Conservation (phyloP, 2,113 vertebrate species). For the Oreochromis tanganicae region DNA sequence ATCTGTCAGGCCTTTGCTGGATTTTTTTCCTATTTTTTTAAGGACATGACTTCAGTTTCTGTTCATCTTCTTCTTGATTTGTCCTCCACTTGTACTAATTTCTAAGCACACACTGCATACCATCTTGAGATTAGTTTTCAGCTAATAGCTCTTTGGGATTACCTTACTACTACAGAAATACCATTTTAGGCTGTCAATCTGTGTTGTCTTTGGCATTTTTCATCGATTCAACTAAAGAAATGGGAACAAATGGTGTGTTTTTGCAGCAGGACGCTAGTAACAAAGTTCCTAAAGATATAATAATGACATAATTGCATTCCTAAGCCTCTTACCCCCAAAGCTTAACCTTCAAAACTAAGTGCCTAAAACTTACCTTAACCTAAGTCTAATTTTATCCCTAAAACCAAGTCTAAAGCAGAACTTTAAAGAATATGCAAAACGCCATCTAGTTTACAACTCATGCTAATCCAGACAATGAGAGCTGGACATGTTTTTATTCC, state of each 20-base stretch:
- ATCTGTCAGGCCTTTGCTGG: neutral
- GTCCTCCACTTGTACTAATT: neutral
- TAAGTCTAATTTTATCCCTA: neutral
- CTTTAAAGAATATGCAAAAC: neutral
- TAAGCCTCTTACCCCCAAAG: neutral
- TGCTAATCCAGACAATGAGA: neutral
- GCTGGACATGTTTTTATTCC: too few species aligned
- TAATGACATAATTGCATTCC: neutral
- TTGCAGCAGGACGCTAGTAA: neutral
- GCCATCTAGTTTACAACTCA: neutral
- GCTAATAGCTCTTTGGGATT: neutral
- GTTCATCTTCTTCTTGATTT: neutral
- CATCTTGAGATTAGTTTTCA: neutral
- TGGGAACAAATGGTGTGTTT: neutral
- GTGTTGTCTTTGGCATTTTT: neutral
- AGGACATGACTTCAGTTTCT: neutral
- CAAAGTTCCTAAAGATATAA: neutral
- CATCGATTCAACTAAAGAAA: neutral
- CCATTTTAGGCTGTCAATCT: fast-evolving
- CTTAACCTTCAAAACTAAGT: neutral
- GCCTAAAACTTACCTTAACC: fast-evolving
- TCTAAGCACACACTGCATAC: neutral
- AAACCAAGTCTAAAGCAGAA: neutral
- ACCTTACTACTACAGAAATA: neutral
- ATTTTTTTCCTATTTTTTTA: neutral